Evolutionary conservation across 1,140 invertebrate genomes (phyloP).

Genomic region (Akabosia matsudoensis): DNA sequence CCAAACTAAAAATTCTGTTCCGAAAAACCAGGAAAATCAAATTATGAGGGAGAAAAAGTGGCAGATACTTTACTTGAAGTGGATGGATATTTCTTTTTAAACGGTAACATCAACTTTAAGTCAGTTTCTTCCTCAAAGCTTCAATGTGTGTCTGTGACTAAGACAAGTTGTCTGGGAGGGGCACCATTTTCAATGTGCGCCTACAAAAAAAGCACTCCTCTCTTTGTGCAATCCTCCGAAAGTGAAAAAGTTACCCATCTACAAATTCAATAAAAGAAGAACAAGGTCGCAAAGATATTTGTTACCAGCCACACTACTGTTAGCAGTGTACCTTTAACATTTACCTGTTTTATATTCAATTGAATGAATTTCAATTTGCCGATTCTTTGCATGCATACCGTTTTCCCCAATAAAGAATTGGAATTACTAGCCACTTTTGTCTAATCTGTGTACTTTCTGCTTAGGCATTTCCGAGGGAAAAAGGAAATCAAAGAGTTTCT

Average conservation of each 20-base stretch:
- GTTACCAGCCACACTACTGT: neutral
- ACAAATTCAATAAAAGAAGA: neutral
- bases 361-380: constrained; percentile 24
- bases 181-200: neutral
- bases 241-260: neutral
- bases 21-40: neutral
- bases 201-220: neutral
- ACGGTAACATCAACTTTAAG: too few relatives aligned
- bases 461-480: neutral
- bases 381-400: neutral
- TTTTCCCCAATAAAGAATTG: neutral
- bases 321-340: neutral
- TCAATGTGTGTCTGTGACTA: constrained; percentile 13
- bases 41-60: neutral
- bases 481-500: constrained; percentile 15
- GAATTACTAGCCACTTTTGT: neutral
- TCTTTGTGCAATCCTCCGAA: neutral
- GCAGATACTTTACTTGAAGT: neutral
- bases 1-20: neutral
- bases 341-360: constrained; percentile 5
- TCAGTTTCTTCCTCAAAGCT: too few relatives aligned
- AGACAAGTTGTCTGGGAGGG: constrained; percentile 16
- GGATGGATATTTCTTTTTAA: constrained; percentile 2
- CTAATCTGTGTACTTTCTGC: constrained; percentile 4
- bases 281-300: neutral